These are phyloP conservation scores for Minunthozetes semirufus DNA, from an alignment of 2,888 invertebrate species.

Conservation along the genomic window DNA sequence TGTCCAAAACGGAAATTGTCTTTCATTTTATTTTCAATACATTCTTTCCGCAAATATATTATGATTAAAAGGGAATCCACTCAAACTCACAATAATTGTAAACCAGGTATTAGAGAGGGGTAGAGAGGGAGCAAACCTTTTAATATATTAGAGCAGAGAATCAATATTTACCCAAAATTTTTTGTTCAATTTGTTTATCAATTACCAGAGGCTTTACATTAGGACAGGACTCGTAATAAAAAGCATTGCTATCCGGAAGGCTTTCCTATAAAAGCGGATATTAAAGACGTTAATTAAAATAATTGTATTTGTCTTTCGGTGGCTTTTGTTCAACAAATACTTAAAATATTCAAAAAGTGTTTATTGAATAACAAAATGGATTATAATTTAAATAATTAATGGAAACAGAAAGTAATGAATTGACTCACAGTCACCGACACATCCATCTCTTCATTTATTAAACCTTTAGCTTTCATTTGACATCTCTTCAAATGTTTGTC, in stretches of 20 bases:
- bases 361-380: not conserved
- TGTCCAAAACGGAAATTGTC: too few species aligned
- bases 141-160: not conserved
- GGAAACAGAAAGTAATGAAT: too few species aligned
- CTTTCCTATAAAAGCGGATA: not conserved
- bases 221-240: not conserved
- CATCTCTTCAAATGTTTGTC: not conserved
- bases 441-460: not conserved
- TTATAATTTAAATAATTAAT: not conserved
- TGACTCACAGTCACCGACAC: not conserved
- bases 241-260: not conserved
- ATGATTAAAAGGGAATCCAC: too few species aligned
- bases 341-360: too few species aligned
- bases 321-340: too few species aligned
- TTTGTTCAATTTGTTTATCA: constrained; percentile 16
- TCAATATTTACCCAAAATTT: constrained; percentile 26
- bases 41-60: too few species aligned
- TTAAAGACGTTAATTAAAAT: not conserved
- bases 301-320: not conserved
- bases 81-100: too few species aligned
- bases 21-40: too few species aligned
- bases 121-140: not conserved
- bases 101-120: too few species aligned
- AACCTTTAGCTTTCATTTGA: not conserved
- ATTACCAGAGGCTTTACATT: not conserved